Evolutionary conservation across 2,797 vertebrate species (phyloP), one percentile per base, ranked within the genome.

Genomic region (Australoheros facetus): DNA sequence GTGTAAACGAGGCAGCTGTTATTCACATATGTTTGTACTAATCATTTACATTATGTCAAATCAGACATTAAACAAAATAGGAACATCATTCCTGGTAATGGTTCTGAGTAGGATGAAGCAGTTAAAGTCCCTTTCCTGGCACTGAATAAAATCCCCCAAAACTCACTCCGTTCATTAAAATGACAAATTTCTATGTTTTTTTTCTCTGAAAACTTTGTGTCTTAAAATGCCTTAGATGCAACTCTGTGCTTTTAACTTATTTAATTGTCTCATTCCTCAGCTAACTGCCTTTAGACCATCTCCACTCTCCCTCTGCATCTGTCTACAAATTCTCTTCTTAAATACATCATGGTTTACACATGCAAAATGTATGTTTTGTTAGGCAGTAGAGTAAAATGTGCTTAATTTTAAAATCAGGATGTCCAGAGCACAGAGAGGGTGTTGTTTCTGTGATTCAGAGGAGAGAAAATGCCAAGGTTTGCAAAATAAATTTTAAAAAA

Each of bases 21-120:
- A 83, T 81, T 34, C 57, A 73, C 71, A 83, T 78, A 79, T 73
- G 57, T 70, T 87, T 75, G 48, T 51, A 45, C 70, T 73, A 66
- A 23, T 60, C 39, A 71, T 71, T 77, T 45, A 69, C 21, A 77
- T 57, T 30, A 12, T 62, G 59, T 75, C 56, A 81, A 79, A 84
- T 71, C 48, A 73, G 56, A 81, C 70, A 70, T 21, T 71, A 48
- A 51, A 59, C 42, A 45, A 75, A 83, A 81, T 64, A 66, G 21
- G 16, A 51, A 69, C 10, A 69, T 69, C 51, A 30, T 30, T 69
- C 64, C 30, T 69, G 17, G 17, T 51, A 69, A 69, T 26, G 26
- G 58, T 39, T 75, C 30, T 66, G 30, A 81, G 57, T 74, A 55
- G 78, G 57, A 82, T 54, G 30, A 69, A 69, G 45, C 64, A 30